Evolutionary conservation across 2,797 vertebrate genomes (phyloP), one percentile per base, ranked within the genome.

Genomic region (Pseudocheirus occidentalis): DNA sequence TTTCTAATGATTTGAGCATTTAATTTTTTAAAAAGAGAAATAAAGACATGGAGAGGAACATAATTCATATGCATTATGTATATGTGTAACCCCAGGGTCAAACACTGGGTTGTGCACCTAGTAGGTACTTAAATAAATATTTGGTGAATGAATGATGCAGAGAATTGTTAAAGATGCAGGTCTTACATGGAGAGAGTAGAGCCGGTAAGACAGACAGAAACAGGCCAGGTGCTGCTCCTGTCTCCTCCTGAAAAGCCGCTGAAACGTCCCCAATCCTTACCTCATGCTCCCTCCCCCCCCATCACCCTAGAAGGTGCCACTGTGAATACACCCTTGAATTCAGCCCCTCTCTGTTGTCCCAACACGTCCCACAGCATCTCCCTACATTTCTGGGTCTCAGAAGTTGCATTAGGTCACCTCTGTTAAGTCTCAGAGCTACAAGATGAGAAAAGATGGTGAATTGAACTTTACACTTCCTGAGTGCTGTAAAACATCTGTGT

Each of bases 341-440:
- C 13, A 53, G 29, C 28, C 54, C 29, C 21, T 55, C 2, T 87
- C 29, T 90, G 97, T 97, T 97, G 97, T 97, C 97, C 5, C 18
- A 96, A 98, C 96, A 58, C 56, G 96, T 94, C 94, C 40, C 96
- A 93, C 97, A 59, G 94, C 96, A 95, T 97, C 96, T 96, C 95
- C 94, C 91, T 93, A 96, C 4, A 11, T 13, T 93, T 95, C 94
- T 95, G 96, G 9, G 93, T 95, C 81, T 93, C 55, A 96, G 96
- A 97, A 97, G 95, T 93, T 90, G 97, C 55, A 94, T 98, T 98
- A 97, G 97, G 97, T 97, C 98, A 98, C 94, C 91, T 96, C 97
- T 5, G 97, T 96, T 95, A 96, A 95, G 97, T 95, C 93, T 87
- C 40, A 12, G 73, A 87, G 40, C 73, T 87, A 87, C 73, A 87